phyloP scores from a whole-genome alignment of 2,113 vertebrate genomes.

The Glaucomys volans region DNA sequence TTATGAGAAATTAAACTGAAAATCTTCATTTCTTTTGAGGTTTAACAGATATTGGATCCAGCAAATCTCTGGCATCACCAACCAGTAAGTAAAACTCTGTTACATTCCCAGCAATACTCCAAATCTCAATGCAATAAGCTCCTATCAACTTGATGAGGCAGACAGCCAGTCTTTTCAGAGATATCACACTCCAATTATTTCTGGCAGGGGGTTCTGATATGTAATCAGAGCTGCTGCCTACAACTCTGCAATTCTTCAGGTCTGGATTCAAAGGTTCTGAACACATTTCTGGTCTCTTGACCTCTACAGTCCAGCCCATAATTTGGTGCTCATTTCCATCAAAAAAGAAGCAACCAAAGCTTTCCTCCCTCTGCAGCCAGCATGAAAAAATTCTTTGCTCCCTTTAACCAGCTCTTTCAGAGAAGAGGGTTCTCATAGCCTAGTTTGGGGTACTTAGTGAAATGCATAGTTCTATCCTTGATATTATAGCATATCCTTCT shows the following conservation, averaged over 20 bases:
- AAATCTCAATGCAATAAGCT: constrained; percentile 81
- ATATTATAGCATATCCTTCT: not conserved
- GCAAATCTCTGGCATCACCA: constrained; percentile 73
- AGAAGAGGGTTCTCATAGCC: not conserved
- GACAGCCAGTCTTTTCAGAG: constrained; percentile 72
- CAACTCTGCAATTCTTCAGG: not conserved
- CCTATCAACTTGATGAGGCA: constrained; percentile 75
- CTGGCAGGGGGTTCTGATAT: constrained; percentile 55
- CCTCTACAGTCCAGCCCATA: not conserved
- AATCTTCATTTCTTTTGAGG: constrained; percentile 73
- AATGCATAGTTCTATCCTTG: not conserved
- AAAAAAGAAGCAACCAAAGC: not conserved
- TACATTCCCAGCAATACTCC: constrained; percentile 68
- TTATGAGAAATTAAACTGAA: constrained; percentile 70
- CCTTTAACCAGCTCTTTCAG: not conserved
- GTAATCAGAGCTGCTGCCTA: constrained; percentile 36
- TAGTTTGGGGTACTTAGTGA: not conserved
- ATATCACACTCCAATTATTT: constrained; percentile 76
- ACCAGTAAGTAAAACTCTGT: constrained; percentile 67
- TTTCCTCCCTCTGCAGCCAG: not conserved
- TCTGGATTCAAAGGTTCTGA: not conserved
- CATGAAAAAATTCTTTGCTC: not conserved
- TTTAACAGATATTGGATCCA: constrained; percentile 73
- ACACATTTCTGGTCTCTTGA: not conserved
- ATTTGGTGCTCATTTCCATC: not conserved